Percentiles rank a stretch among this genome's conserved stretches.
Evolutionary conservation across 2,888 invertebrate species (phyloP).

Genomic region (Eupelmus urozonus): DNA sequence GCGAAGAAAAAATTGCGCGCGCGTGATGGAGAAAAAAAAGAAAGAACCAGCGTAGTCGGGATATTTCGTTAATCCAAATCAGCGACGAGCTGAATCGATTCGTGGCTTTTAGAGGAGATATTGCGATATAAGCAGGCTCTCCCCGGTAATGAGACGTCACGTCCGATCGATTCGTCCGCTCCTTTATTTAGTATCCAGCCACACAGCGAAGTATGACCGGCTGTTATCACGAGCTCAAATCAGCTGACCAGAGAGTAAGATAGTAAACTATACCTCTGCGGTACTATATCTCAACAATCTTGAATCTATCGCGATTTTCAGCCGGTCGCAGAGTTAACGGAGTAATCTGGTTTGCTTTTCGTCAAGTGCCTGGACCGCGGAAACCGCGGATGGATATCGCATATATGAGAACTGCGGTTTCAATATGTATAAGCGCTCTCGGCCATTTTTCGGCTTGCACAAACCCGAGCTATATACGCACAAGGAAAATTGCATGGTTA

Average conservation of each 20-base stretch:
- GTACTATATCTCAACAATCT: too few relatives aligned
- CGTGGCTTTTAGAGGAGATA: slow-evolving; percentile 7
- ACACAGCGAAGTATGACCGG: slow-evolving; percentile 2
- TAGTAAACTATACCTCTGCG: too few relatives aligned
- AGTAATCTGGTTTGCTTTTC: too few relatives aligned
- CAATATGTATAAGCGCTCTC: too few relatives aligned
- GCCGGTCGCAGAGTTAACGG: too few relatives aligned
- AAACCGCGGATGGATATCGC: too few relatives aligned
- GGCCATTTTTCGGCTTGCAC: too few relatives aligned
- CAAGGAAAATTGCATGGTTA: too few relatives aligned
- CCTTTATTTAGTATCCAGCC: background rate
- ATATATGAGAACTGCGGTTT: too few relatives aligned
- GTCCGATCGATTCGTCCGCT: slow-evolving; percentile 39
- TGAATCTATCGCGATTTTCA: too few relatives aligned
- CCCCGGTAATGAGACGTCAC: slow-evolving; percentile 53
- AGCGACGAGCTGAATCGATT: slow-evolving; percentile 21
- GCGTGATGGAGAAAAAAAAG: background rate
- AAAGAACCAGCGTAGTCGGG: background rate
- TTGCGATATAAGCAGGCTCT: slow-evolving; percentile 40
- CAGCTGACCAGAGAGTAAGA: slow-evolving; percentile 23
- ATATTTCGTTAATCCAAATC: slow-evolving; percentile 42
- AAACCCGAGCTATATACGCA: too few relatives aligned
- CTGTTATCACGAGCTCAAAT: background rate
- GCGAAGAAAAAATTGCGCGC: background rate
- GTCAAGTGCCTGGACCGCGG: too few relatives aligned